A percentile compares a stretch with the other conserved stretches of the same genome.
Evolutionary conservation across 2,888 invertebrate genomes (phyloP).

Genomic region (Drosophila emarginata): DNA sequence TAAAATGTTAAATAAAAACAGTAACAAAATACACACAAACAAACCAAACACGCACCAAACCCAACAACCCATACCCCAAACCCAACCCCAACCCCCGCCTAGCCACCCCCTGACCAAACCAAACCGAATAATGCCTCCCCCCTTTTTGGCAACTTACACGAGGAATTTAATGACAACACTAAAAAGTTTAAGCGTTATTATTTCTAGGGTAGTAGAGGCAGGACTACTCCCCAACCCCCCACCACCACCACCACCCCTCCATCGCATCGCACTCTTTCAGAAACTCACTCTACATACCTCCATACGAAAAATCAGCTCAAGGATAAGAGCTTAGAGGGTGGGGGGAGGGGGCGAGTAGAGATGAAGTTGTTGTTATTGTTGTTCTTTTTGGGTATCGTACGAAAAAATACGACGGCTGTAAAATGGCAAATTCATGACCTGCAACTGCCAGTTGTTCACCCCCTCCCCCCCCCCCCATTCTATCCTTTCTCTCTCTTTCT

Average conservation of each 20-base stretch:
- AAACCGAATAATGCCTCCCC: background rate
- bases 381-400: slow-evolving; percentile 28
- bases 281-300: background rate
- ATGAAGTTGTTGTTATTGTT: slow-evolving; percentile 6
- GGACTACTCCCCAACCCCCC: slow-evolving; percentile 16
- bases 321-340: slow-evolving; percentile 67
- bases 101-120: background rate
- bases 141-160: slow-evolving; percentile 77
- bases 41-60: slow-evolving; percentile 51
- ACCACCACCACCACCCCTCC: background rate
- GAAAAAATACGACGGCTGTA: slow-evolving; percentile 82
- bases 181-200: slow-evolving; percentile 83
- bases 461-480: background rate
- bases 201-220: slow-evolving; percentile 79
- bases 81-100: slow-evolving; percentile 12
- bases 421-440: slow-evolving; percentile 83
- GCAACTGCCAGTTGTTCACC: slow-evolving; percentile 67
- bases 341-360: background rate
- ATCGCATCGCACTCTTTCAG: no score
- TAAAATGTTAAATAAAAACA: slow-evolving; percentile 81
- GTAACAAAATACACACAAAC: slow-evolving; percentile 59
- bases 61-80: slow-evolving; percentile 8
- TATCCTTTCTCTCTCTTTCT: background rate
- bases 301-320: slow-evolving; percentile 60
- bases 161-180: slow-evolving; percentile 83